These are phyloP conservation scores for Drosophila ficusphila DNA, from an alignment of 1,140 invertebrate species.

Conservation along the genomic window DNA sequence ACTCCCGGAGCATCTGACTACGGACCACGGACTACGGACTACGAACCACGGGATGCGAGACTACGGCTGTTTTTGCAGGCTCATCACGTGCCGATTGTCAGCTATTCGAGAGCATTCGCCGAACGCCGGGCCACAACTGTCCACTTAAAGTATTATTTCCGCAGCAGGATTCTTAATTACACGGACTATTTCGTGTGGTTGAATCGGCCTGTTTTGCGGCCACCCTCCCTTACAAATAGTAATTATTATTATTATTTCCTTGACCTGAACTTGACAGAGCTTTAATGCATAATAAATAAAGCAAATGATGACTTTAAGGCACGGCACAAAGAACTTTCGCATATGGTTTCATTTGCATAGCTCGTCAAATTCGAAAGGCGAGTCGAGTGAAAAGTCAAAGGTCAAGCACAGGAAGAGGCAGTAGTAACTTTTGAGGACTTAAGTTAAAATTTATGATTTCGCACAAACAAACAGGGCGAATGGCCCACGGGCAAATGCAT, in stretches of 20 bases:
- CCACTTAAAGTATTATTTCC: slow-evolving; percentile 81
- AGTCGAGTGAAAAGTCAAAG: slow-evolving; percentile 34
- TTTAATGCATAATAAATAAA: slow-evolving; percentile 80
- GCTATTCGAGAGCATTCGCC: slow-evolving; percentile 66
- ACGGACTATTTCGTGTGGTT: slow-evolving; percentile 40
- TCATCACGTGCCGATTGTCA: slow-evolving; percentile 73
- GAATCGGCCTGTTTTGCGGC: slow-evolving; percentile 17
- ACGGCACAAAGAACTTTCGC: slow-evolving; percentile 40
- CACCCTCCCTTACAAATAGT: slow-evolving; percentile 54
- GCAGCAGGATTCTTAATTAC: slow-evolving; percentile 72
- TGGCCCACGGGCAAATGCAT: slow-evolving; percentile 34
- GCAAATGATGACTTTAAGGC: slow-evolving; percentile 68
- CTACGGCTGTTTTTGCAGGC: slow-evolving; percentile 50
- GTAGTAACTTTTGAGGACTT: slow-evolving; percentile 50
- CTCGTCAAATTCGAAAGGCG: slow-evolving; percentile 25
- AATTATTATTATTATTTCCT: slow-evolving; percentile 52
- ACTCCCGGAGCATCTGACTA: not conserved
- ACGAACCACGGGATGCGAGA: not conserved
- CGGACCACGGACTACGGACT: not conserved
- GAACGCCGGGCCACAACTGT: slow-evolving; percentile 58
- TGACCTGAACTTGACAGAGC: slow-evolving; percentile 39
- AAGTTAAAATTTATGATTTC: slow-evolving; percentile 55
- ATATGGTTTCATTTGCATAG: slow-evolving; percentile 51
- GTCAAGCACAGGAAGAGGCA: slow-evolving; percentile 11
- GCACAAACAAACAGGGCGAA: slow-evolving; percentile 40